Conservation (phyloP, 2,888 invertebrate species). For the Lysandra coridon region DNA sequence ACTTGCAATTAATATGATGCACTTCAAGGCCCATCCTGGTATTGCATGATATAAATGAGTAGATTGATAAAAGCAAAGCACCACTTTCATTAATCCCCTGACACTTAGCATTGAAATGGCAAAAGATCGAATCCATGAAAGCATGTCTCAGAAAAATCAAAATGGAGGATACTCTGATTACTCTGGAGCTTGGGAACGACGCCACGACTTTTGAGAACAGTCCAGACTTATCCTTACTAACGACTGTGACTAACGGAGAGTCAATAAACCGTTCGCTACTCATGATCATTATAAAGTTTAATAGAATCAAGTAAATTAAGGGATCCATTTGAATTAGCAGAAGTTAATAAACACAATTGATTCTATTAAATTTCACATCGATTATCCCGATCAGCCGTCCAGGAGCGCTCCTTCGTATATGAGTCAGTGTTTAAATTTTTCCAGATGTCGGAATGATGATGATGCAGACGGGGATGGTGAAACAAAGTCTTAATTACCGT, state of each 20-base stretch:
- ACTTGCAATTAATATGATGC: constrained; percentile 69
- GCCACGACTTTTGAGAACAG: constrained; percentile 73
- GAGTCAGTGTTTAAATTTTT: constrained; percentile 85
- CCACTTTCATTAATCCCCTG: constrained; percentile 70
- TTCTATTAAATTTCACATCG: constrained; percentile 44
- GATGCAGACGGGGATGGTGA: constrained; percentile 98
- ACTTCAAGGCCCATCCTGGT: constrained; percentile 73
- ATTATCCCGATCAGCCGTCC: constrained; percentile 47
- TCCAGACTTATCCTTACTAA: constrained; percentile 75
- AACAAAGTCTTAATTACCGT: constrained; percentile 90
- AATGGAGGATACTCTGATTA: constrained; percentile 56
- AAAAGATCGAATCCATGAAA: constrained; percentile 71
- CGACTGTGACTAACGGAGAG: constrained; percentile 69
- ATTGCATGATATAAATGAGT: constrained; percentile 72
- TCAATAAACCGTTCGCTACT: constrained; percentile 58
- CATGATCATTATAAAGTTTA: constrained; percentile 65
- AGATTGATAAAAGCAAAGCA: constrained; percentile 70
- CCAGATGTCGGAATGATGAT: constrained; percentile 98
- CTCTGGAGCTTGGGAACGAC: constrained; percentile 62
- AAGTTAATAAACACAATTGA: constrained; percentile 36
- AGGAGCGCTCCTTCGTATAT: constrained; percentile 68
- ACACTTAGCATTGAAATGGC: constrained; percentile 61
- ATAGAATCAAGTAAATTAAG: constrained; percentile 52
- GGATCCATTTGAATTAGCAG: not conserved
- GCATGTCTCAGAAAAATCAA: constrained; percentile 78